These are phyloP conservation scores for Carlito syrichta DNA, from an alignment of 2,113 vertebrate genomes.

Conservation along the genomic window DNA sequence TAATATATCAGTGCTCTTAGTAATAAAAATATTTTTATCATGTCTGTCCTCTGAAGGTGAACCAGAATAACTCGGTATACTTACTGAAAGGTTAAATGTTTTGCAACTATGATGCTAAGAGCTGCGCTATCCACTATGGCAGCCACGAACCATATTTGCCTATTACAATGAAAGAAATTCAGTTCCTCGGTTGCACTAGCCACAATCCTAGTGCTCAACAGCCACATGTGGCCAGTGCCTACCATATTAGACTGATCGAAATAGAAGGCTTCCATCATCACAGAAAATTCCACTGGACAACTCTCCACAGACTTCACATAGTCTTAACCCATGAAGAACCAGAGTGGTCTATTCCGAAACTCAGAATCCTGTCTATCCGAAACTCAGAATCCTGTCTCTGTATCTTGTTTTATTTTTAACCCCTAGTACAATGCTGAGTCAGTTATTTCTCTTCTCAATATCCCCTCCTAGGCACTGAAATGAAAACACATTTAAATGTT, in stretches of 20 bases:
- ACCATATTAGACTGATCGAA: not conserved
- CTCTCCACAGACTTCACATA: not conserved
- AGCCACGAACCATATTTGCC: not conserved
- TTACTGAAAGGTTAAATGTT: not conserved
- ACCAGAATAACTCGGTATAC: not conserved
- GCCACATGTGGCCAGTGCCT: no score
- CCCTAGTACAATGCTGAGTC: not conserved
- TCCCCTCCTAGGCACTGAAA: not conserved
- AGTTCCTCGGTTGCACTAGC: not conserved
- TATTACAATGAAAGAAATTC: not conserved
- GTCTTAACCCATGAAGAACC: not conserved
- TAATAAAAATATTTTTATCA: slow-evolving; percentile 14
- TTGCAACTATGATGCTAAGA: not conserved
- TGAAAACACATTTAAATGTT: not conserved
- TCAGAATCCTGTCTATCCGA: not conserved
- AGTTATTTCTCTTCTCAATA: not conserved
- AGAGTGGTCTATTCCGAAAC: not conserved
- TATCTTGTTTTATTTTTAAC: not conserved
- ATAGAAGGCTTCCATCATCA: not conserved
- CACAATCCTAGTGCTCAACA: not conserved
- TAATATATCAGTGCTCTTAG: not conserved
- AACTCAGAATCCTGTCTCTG: not conserved
- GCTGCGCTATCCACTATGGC: not conserved
- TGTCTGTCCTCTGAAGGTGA: slow-evolving; percentile 20
- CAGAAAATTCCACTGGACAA: not conserved